Percentiles rank a stretch among this genome's conserved stretches.
These are phyloP conservation scores for Manis pentadactyla DNA, from an alignment of 2,797 vertebrate species.

Conservation along the genomic window DNA sequence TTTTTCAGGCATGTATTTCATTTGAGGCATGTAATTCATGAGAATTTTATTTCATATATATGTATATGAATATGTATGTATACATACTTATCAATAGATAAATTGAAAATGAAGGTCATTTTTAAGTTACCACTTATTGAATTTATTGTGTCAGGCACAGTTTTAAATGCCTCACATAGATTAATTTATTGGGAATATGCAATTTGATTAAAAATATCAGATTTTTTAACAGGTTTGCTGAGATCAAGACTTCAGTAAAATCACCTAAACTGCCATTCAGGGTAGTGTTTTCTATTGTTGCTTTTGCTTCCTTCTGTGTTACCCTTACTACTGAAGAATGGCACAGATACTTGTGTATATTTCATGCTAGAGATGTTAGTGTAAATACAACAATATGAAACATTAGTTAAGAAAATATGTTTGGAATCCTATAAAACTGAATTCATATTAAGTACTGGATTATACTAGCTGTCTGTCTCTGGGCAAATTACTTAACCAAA, in stretches of 20 bases:
- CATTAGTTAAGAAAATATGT: not conserved
- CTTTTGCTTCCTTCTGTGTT: not conserved
- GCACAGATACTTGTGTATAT: not conserved
- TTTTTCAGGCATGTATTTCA: too few relatives aligned
- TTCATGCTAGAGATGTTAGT: not conserved
- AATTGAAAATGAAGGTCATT: not conserved
- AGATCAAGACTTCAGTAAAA: not conserved
- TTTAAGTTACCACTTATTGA: not conserved
- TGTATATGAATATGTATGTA: too few relatives aligned
- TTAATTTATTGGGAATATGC: not conserved
- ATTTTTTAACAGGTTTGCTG: not conserved
- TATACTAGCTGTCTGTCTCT: not conserved
- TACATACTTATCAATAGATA: too few relatives aligned
- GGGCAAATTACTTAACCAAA: not conserved
- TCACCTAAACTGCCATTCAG: not conserved
- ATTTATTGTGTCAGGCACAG: not conserved
- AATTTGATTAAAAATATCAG: not conserved
- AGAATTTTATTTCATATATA: too few relatives aligned
- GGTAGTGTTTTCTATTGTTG: not conserved
- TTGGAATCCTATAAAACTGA: not conserved
- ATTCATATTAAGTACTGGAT: not conserved
- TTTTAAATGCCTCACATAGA: not conserved
- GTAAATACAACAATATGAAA: not conserved
- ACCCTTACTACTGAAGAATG: not conserved
- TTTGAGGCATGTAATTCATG: too few relatives aligned